Conservation (phyloP, 37 sponge, comb jelly and placozoan genomes). For the Dysidea cf. avara region DNA sequence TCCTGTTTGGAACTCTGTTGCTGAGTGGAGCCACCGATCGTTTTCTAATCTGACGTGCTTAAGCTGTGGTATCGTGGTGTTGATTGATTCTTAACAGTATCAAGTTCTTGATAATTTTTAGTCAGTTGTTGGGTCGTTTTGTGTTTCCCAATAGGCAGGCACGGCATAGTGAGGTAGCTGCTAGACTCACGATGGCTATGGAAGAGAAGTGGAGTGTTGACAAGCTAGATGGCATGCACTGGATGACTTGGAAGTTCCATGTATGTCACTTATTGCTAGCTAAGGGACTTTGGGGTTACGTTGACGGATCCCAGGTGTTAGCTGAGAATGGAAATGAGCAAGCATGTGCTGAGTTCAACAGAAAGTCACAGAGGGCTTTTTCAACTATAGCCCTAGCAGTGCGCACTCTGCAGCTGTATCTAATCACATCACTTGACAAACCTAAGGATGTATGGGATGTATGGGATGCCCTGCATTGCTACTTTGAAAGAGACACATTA, state of each 20-base stretch:
- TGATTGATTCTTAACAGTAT: too few species aligned
- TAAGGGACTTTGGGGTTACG: conserved; percentile 39
- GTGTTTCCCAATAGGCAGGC: too few species aligned
- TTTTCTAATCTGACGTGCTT: too few species aligned
- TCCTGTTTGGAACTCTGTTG: too few species aligned
- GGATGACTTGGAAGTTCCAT: conserved; percentile 69
- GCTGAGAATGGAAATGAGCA: conserved; percentile 19
- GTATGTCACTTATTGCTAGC: conserved; percentile 36
- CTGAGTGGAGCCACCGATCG: too few species aligned
- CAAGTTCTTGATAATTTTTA: too few species aligned
- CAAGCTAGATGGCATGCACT: conserved; percentile 36
- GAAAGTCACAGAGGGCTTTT: conserved; percentile 44
- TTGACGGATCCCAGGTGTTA: conserved; percentile 35
- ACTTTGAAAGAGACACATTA: conserved; percentile 48
- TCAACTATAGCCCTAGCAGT: conserved; percentile 41
- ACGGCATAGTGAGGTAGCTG: too few species aligned
- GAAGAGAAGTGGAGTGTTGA: conserved; percentile 47
- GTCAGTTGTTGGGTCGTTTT: too few species aligned
- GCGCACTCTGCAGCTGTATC: conserved; percentile 37
- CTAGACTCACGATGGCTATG: too few species aligned
- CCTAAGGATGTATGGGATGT: conserved; percentile 28
- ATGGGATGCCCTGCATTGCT: conserved; percentile 18
- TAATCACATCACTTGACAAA: conserved; percentile 37
- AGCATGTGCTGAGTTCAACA: conserved; percentile 4
- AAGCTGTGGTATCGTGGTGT: too few species aligned